A percentile compares a stretch with the other conserved stretches of the same genome.
phyloP scores from a whole-genome alignment of 2,797 vertebrate genomes.

The Helarctos malayanus region DNA sequence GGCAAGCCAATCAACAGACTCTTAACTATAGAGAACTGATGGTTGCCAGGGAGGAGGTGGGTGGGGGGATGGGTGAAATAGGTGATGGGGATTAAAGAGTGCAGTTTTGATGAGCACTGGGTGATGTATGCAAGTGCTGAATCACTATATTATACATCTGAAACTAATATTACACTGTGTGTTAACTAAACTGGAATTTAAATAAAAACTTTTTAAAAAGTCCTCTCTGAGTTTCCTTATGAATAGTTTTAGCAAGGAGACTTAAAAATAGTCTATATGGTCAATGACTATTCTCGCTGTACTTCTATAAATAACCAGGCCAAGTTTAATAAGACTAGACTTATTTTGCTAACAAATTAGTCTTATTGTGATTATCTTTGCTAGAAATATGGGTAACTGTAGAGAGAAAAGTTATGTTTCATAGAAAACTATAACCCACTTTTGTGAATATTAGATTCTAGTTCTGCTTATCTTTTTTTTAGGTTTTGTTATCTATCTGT shows the following conservation, averaged over 20 bases:
- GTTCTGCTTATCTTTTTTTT: neutral
- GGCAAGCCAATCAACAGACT: too few species aligned
- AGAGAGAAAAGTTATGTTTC: neutral
- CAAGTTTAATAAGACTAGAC: neutral
- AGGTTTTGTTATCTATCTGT: neutral
- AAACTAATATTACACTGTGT: neutral
- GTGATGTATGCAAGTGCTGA: too few species aligned
- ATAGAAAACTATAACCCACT: neutral
- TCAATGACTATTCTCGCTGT: neutral
- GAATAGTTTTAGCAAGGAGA: neutral
- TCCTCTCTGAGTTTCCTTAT: neutral
- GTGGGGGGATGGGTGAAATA: too few species aligned
- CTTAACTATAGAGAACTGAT: too few species aligned
- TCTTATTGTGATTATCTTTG: neutral
- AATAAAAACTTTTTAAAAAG: neutral
- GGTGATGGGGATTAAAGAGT: too few species aligned
- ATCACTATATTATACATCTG: too few species aligned
- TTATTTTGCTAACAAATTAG: neutral
- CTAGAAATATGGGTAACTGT: neutral
- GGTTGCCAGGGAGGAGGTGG: too few species aligned
- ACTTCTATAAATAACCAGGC: neutral
- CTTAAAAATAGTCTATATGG: neutral
- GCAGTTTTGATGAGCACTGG: too few species aligned
- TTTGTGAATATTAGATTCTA: neutral
- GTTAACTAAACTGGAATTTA: neutral